Conservation (phyloP, 2,113 vertebrate species). For the Bubalus kerabau region DNA sequence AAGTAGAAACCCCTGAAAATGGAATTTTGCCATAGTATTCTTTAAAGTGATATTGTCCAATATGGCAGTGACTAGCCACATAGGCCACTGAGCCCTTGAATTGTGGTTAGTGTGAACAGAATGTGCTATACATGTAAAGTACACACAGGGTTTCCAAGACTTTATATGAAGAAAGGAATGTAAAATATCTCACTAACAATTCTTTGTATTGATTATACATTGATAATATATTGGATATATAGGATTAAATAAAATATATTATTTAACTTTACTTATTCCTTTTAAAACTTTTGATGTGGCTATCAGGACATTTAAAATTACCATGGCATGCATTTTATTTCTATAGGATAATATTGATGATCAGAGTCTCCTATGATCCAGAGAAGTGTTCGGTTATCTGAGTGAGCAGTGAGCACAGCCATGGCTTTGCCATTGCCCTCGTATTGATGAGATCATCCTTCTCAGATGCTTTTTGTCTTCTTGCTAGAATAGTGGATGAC, state of each 20-base stretch:
- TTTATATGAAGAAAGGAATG: background rate
- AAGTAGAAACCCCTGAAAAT: background rate
- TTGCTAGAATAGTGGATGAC: background rate
- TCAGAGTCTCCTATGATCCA: background rate
- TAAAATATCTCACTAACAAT: background rate
- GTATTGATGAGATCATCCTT: background rate
- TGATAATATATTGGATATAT: background rate
- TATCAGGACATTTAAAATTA: background rate
- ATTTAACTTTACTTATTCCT: background rate
- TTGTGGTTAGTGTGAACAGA: background rate
- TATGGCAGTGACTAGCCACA: background rate
- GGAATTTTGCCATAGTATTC: background rate
- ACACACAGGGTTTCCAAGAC: background rate
- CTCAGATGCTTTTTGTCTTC: background rate
- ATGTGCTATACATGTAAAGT: background rate
- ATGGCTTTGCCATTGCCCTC: background rate
- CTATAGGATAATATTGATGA: background rate
- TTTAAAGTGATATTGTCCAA: background rate
- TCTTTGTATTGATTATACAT: background rate
- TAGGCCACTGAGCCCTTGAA: background rate
- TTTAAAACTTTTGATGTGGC: background rate
- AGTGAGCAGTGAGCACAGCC: background rate
- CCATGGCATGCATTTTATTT: background rate
- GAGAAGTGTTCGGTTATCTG: background rate
- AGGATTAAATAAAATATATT: background rate